These are phyloP conservation scores for Platysternon megacephalum DNA, from an alignment of 2,113 vertebrate species.

Conservation along the genomic window DNA sequence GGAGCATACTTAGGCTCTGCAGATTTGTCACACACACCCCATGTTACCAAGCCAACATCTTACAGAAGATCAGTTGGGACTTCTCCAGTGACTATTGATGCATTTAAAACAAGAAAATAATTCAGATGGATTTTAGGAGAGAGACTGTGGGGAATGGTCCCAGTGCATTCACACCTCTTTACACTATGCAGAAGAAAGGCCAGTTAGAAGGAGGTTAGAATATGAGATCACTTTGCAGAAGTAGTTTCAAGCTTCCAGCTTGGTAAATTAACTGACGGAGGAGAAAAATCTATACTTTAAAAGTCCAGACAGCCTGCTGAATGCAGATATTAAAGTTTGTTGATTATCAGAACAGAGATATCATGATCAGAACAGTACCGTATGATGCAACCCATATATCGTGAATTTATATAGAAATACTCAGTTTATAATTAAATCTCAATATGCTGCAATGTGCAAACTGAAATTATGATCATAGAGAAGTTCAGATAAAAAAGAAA, in stretches of 20 bases:
- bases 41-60: neutral
- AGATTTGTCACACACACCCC: neutral
- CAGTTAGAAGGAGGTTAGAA: accelerated
- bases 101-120: neutral
- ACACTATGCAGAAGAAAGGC: neutral
- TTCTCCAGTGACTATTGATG: neutral
- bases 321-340: accelerated
- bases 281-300: neutral
- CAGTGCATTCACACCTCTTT: neutral
- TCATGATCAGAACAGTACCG: accelerated
- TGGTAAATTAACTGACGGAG: neutral
- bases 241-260: neutral
- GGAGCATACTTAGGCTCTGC: neutral
- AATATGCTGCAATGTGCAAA: neutral
- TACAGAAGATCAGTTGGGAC: neutral
- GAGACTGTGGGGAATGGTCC: accelerated
- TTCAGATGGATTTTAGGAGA: neutral
- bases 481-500: neutral
- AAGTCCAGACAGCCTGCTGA: neutral
- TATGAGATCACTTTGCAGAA: neutral
- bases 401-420: neutral
- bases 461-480: neutral
- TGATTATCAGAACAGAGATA: neutral
- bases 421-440: neutral
- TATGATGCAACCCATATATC: neutral